A percentile compares a stretch with the other conserved stretches of the same genome.
Evolutionary conservation across 2,797 vertebrate species (phyloP).

Genomic region (Arrhamphus sclerolepis): DNA sequence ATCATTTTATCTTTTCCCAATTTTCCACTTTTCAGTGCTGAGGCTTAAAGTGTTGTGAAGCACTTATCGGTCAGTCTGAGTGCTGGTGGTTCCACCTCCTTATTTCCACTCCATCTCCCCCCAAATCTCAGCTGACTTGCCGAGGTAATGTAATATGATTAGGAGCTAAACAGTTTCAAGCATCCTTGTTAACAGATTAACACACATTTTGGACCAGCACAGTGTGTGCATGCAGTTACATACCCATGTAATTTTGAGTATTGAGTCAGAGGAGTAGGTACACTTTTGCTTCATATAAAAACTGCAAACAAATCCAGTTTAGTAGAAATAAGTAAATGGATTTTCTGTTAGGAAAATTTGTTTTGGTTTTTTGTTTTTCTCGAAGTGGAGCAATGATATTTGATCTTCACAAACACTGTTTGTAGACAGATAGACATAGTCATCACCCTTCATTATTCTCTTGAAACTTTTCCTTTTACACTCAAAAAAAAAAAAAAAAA

Average conservation of each 20-base stretch:
- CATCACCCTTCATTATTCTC: constrained; percentile 11
- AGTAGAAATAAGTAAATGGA: no score
- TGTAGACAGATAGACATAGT: constrained; percentile 23
- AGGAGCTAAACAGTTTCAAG: constrained; percentile 48
- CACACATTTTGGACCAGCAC: not conserved
- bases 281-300: constrained; percentile 52
- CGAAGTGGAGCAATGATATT: constrained; percentile 30
- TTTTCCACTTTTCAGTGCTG: not conserved
- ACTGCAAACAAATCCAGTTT: no score
- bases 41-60: constrained; percentile 30
- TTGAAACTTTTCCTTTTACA: constrained; percentile 37
- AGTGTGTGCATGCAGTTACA: constrained; percentile 31
- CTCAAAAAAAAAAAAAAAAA: constrained; percentile 13
- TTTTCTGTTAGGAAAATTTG: constrained; percentile 33
- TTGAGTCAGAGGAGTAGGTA: constrained; percentile 44
- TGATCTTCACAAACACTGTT: constrained; percentile 16
- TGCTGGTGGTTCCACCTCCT: constrained; percentile 35
- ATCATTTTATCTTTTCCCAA: not conserved
- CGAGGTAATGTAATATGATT: constrained; percentile 40
- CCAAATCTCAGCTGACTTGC: constrained; percentile 48
- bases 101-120: constrained; percentile 46
- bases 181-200: constrained; percentile 48
- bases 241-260: constrained; percentile 33
- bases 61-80: constrained; percentile 41
- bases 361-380: constrained; percentile 46